Base-by-base conservation (phyloP, 2,888 invertebrate species). In the Trachelus tabidus region DNA sequence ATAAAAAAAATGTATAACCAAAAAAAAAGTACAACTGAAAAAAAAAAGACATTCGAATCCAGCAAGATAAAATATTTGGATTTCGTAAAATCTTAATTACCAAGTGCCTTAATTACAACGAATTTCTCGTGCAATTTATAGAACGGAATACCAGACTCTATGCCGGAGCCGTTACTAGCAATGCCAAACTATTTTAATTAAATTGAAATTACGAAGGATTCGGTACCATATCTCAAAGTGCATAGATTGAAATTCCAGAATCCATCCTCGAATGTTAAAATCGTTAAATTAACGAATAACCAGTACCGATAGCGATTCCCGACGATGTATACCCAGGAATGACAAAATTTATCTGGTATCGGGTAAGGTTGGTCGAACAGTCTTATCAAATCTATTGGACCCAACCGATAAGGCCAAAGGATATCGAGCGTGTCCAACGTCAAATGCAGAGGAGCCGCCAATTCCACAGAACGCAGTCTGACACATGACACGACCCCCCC, bases 401-500 rank as follows among this genome's bases (percentile, higher is more conserved):
- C 9, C 0, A 23, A 23, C 56, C 56, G 56, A 56, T 56, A 56
- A 56, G 6, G 23, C 56, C 56, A 56, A 56, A 56, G 56, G 56
- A 56, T 56, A 56, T 56, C 23, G 56, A 56, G 56, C 56, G 56
- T 56, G 56, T 56, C 56, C 23, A 56, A 56, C 9, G 56, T 56
- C 56, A 56, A 56, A 56, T 56, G 56, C 56, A 56, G 23, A 23
- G 56, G 56, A 56, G 56, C 56, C 56, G 56, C 56, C 56, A 56
- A 23, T 56, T 56, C 56, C 56, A 56, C 56, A 56, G 56, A 56
- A 23, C 23, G 23, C 56, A 56, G 56, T 56, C 56, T 56, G 77
- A 73, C 77, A 77, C 77, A 74, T 74, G 77, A 77, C 77, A 74
- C 74, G 77, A 77, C 56, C 68, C 77, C 77, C 77, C 68, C 69